Evolutionary conservation across 2,797 vertebrate species (phyloP), one percentile per base, ranked within the genome.

Genomic region (Rhynchonycteris naso): DNA sequence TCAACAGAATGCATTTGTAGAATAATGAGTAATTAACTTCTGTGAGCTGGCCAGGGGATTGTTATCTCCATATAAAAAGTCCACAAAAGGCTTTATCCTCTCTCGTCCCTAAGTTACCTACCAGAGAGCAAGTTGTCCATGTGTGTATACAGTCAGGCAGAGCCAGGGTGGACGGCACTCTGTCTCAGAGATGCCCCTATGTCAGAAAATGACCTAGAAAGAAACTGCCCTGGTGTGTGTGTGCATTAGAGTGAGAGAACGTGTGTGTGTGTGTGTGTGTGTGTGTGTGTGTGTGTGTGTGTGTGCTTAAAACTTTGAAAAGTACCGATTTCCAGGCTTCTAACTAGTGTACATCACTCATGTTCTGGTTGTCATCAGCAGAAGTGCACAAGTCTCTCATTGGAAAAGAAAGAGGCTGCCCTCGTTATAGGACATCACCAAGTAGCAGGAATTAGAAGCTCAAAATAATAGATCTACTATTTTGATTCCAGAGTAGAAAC

Each of bases 21-120:
- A 98, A 95, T 66, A 97, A 98, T 90, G 81, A 97, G 96, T 95
- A 98, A 98, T 95, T 93, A 97, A 97, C 85, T 97, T 98, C 81
- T 97, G 97, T 88, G 97, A 98, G 96, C 96, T 95, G 97, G 95
- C 85, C 78, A 94, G 93, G 95, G 90, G 68, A 79, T 88, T 61
- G 96, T 65, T 91, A 71, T 94, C 91, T 95, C 84, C 88, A 95
- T 93, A 96, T 13, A 97, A 97, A 98, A 96, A 90, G 81, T 82
- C 74, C 96, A 97, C 14, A 7, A 97, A 79, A 93, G 82, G 88
- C 75, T 95, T 91, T 91, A 43, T 90, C 91, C 68, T 81, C 43
- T 95, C 63, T 38, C 84, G 82, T 87, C 50, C 18, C 79, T 56
- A 87, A 7, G 30, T 94, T 10, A 50, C 65, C 66, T 28, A 43